These are phyloP conservation scores for Sylvicapra grimmia DNA, from an alignment of 2,113 vertebrate genomes.

Conservation along the genomic window DNA sequence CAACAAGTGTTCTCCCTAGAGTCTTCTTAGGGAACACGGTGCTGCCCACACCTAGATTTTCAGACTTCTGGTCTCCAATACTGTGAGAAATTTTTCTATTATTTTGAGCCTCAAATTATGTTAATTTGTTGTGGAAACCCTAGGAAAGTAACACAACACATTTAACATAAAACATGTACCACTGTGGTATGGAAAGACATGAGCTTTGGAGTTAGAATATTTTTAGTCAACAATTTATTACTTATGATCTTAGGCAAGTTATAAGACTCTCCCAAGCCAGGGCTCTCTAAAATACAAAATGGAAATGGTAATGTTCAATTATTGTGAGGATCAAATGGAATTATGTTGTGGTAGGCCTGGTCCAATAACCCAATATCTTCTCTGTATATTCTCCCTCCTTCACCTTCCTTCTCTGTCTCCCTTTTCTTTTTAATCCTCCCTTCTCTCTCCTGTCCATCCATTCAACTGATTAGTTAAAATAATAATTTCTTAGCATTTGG, in stretches of 20 bases:
- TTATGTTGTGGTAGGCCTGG: not conserved
- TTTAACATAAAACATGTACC: not conserved
- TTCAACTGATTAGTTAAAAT: not conserved
- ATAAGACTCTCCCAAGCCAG: not conserved
- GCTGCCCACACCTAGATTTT: not conserved
- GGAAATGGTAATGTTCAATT: not conserved
- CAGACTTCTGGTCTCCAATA: not conserved
- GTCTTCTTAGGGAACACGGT: fast-evolving
- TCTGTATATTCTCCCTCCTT: not conserved
- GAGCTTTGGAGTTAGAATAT: not conserved
- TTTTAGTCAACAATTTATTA: not conserved
- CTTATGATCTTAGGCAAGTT: not conserved
- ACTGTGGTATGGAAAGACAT: not conserved
- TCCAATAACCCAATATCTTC: not conserved
- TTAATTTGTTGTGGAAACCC: not conserved
- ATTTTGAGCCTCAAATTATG: not conserved
- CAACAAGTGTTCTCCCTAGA: not conserved
- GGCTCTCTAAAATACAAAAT: not conserved
- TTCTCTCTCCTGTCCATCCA: not conserved
- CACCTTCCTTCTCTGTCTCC: not conserved
- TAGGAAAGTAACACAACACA: not conserved
- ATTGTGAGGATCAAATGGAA: not conserved
- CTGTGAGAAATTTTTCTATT: not conserved
- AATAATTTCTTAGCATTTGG: not conserved
- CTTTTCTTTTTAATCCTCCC: no score